Evolutionary conservation across 2,113 vertebrate species (phyloP).

Genomic region (Anarrhichthys ocellatus): DNA sequence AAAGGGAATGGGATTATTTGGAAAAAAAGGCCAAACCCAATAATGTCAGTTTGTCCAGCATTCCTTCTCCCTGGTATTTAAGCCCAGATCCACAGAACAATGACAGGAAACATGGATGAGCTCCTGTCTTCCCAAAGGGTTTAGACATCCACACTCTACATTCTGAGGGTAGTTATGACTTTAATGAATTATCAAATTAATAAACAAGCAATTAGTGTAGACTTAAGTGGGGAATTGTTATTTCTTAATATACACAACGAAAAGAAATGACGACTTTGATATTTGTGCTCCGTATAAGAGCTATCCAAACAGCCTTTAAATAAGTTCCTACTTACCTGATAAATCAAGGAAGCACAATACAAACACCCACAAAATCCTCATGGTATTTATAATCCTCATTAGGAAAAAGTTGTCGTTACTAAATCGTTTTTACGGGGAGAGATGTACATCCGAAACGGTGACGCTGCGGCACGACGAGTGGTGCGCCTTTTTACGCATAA

Average conservation of each 20-base stretch:
- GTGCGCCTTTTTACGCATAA: constrained; percentile 77
- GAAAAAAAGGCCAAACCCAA: constrained; percentile 37
- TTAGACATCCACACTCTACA: constrained; percentile 17
- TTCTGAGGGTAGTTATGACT: not conserved
- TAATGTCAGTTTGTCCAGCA: constrained; percentile 32
- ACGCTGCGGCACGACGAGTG: constrained; percentile 61
- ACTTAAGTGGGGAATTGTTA: not conserved
- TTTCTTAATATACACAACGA: not conserved
- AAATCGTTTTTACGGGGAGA: constrained; percentile 18
- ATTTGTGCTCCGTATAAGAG: not conserved
- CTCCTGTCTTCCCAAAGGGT: constrained; percentile 56
- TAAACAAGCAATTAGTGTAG: not conserved
- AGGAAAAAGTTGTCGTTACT: not conserved
- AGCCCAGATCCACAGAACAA: constrained; percentile 78
- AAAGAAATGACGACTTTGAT: not conserved
- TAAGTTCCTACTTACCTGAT: constrained; percentile 73
- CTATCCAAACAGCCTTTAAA: not conserved
- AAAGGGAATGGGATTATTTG: constrained; percentile 10
- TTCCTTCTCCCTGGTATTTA: constrained; percentile 57
- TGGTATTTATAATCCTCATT: constrained; percentile 64
- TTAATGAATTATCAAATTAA: not conserved
- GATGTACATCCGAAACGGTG: constrained; percentile 60
- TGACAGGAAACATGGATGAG: constrained; percentile 84
- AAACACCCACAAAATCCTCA: constrained; percentile 69
- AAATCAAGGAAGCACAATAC: constrained; percentile 58